Percentiles rank a stretch among this genome's conserved stretches.
Conservation (phyloP, 2,888 invertebrate genomes). For the Yponomeuta malinellus region DNA sequence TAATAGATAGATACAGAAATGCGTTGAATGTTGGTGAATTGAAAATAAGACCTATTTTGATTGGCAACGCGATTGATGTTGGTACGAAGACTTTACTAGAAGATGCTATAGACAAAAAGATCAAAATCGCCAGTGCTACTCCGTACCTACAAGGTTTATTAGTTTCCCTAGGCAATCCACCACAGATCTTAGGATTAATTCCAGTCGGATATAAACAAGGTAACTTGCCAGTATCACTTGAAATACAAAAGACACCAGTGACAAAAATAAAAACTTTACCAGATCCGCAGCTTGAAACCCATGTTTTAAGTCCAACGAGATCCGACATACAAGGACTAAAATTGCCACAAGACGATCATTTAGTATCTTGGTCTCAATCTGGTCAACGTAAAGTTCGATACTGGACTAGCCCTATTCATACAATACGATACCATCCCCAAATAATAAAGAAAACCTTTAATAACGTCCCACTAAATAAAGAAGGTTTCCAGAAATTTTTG, state of each 20-base stretch:
- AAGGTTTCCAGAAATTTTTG: not conserved
- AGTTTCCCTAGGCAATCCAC: conserved; percentile 35
- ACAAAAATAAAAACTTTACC: not conserved
- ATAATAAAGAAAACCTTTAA: not conserved
- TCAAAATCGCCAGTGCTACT: conserved; percentile 23
- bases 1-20: conserved; percentile 34
- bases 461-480: not conserved
- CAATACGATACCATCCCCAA: not conserved
- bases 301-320: not conserved
- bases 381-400: not conserved
- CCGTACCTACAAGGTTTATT: conserved; percentile 42
- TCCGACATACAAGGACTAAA: too few relatives aligned
- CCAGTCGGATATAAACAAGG: conserved; percentile 33
- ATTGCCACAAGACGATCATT: too few relatives aligned
- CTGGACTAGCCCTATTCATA: not conserved
- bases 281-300: not conserved
- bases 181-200: conserved; percentile 43
- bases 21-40: conserved; percentile 34
- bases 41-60: conserved; percentile 39
- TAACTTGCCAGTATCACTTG: not conserved
- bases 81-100: conserved; percentile 25
- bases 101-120: conserved; percentile 20
- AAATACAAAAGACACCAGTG: not conserved
- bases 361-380: too few relatives aligned
- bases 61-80: conserved; percentile 34